These are phyloP conservation scores for Coregonus suidteri DNA, from an alignment of 2,797 vertebrate species.

Conservation along the genomic window DNA sequence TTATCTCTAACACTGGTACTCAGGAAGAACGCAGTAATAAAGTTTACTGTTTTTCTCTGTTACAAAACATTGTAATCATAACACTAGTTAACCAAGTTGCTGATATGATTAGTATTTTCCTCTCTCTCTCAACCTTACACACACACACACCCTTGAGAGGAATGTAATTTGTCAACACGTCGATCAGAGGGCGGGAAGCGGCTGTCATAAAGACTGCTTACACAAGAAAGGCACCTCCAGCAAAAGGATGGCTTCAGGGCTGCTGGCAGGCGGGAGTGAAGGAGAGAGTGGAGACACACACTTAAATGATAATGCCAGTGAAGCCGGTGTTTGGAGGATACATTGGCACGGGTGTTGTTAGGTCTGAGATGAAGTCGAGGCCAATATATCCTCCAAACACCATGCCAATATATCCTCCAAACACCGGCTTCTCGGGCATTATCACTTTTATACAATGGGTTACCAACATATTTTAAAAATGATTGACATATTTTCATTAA, in stretches of 20 bases:
- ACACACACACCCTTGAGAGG: constrained; percentile 42
- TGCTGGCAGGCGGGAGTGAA: constrained; percentile 22
- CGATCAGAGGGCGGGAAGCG: constrained; percentile 49
- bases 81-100: neutral
- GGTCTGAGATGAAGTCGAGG: too few relatives aligned
- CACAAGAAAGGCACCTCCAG: constrained; percentile 51
- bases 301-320: too few relatives aligned
- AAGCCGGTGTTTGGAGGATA: too few relatives aligned
- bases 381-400: too few relatives aligned
- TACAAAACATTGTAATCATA: neutral
- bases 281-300: constrained; percentile 27
- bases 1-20: neutral
- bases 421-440: too few relatives aligned
- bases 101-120: neutral
- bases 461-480: too few relatives aligned
- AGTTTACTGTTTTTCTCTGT: neutral
- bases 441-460: too few relatives aligned
- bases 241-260: constrained; percentile 48
- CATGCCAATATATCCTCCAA: too few relatives aligned
- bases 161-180: constrained; percentile 54
- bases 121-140: constrained; percentile 1
- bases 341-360: too few relatives aligned
- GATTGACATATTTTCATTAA: too few relatives aligned
- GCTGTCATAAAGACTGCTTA: constrained; percentile 61
- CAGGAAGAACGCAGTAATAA: neutral